Evolutionary conservation across 2,888 invertebrate species (phyloP), one percentile per base, ranked within the genome.

Genomic region (Nipponacmea schrenckii): DNA sequence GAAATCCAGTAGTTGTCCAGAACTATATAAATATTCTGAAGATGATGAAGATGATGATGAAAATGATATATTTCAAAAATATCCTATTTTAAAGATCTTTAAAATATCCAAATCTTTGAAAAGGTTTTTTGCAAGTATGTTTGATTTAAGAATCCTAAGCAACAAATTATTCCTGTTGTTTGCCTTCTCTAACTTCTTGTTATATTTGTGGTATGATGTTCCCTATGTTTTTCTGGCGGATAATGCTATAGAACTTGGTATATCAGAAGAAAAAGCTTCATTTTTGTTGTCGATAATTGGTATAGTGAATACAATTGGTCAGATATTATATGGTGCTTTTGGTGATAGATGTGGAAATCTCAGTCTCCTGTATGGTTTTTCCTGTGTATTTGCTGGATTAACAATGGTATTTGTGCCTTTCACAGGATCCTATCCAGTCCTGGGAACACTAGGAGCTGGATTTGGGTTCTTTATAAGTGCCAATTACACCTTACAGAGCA

Each of bases 201-300:
- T 97, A 68, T 97, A 97, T 90, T 93, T 94, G 83, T 96, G 96
- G 94, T 90, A 90, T 77, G 97, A 98, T 85, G 95, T 97, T 72
- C 96, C 97, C 17, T 98, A 98, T 90, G 95, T 97, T 88, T 97
- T 96, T 89, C 91, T 97, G 76, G 94, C 94, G 70, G 96, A 97
- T 87, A 93, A 95, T 90, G 84, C 84, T 4, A 92, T 92, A 48
- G 92, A 92, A 14, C 91, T 92, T 75, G 93, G 93, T 0, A 80
- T 85, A 62, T 64, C 77, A 0, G 80, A 84, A n/a, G 71, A 77
- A 48, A 72, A 76, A 26, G 84, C 87, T 5, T 95, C 96, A 7
- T 92, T 92, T 74, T 92, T 97, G 80, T 92, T 97, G 77, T 94
- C 96, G 68, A 91, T 94, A 69, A 95, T 97, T 45, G 89, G 89